Evolutionary conservation across 37 sponge, comb jelly and placozoan genomes (phyloP), one percentile per base, ranked within the genome.

Genomic region (Spongilla lacustris): DNA sequence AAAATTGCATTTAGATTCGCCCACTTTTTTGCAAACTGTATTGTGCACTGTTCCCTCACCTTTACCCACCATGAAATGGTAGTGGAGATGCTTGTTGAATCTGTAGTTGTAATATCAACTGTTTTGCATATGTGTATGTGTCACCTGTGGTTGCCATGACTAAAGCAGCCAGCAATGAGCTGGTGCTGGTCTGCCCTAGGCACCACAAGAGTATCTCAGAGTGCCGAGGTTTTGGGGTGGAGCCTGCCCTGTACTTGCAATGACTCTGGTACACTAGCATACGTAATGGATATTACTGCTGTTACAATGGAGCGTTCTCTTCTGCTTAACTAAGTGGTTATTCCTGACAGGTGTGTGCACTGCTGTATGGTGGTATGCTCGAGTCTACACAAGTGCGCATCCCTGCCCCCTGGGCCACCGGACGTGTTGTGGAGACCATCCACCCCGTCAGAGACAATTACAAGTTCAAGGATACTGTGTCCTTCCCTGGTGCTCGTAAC

Each of bases 401-500:
- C 12, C 98, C 98, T n/a, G 78, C 91, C 67, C 98, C 98, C 48
- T 96, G 97, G 96, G 87, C 95, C 27, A 86, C 91, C n/a, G 98
- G 97, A 6, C 86, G 93, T 34, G 38, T 66, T 6, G 78, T 98
- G 77, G 98, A 98, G 89, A 96, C 95, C 48, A 81, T 92, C n/a
- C 98, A 98, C 67, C 98, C 98, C n/a, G 93, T 96, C 36, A 84
- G 91, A 66, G 98, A 98, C 82, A 92, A 94, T 84, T 98, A 91
- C 89, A 98, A 98, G 89, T 96, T 94, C 83, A 96, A 96, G 71
- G 95, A 98, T 49, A 94, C 96, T 21, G 93, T 98, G 49, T 84
- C 93, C 24, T 96, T 98, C 74, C 96, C 98, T 5, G 96, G 98
- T 28, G 98, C 98, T 22, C 88, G 80, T 50, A 86, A 90, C 82